Conservation (phyloP, 2,888 invertebrate genomes). For the Eupithecia subfuscata region DNA sequence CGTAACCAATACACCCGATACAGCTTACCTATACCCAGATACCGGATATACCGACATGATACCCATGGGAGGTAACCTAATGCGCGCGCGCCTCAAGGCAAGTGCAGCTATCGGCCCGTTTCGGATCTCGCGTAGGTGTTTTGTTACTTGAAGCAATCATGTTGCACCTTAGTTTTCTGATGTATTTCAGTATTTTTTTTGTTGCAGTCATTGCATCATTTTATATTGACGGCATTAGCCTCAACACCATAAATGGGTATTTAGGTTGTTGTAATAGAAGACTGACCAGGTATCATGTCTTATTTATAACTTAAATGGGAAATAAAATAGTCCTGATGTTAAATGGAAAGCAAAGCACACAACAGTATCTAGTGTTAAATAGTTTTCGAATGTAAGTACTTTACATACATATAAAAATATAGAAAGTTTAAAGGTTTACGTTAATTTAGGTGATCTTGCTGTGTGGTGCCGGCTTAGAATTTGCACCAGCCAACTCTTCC, state of each 20-base stretch:
- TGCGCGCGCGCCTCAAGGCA: constrained; percentile 49
- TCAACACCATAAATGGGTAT: no score
- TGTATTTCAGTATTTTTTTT: neutral
- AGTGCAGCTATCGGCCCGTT: constrained; percentile 61
- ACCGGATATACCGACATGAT: constrained; percentile 70
- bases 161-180: neutral
- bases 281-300: neutral
- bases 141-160: constrained; percentile 21
- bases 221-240: no score
- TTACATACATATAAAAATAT: no score
- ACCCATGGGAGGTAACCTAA: constrained; percentile 73
- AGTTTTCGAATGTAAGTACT: neutral
- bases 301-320: neutral
- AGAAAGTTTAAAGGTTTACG: no score
- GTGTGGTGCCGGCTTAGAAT: no score
- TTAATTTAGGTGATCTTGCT: neutral
- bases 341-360: neutral
- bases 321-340: neutral
- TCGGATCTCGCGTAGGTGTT: constrained; percentile 48
- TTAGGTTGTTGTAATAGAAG: no score
- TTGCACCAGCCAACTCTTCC: no score
- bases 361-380: neutral
- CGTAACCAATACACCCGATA: constrained; percentile 39
- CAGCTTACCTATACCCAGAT: constrained; percentile 42
- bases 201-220: neutral